Evolutionary conservation across 2,888 invertebrate genomes (phyloP).

Genomic region (Aspidapion aeneum): DNA sequence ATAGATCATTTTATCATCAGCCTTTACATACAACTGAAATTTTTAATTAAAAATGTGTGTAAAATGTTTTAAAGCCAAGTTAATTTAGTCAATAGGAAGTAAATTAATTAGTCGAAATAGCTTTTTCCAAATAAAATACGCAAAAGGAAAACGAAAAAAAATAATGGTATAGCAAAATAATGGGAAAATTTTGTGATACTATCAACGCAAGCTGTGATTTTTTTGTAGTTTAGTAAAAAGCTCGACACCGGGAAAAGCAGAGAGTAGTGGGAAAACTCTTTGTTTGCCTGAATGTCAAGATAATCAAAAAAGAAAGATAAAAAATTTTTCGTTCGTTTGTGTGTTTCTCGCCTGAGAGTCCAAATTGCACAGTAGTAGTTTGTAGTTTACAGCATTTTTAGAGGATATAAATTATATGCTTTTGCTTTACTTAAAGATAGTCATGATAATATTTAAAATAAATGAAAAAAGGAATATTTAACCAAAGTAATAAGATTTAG

Average conservation of each 20-base stretch:
- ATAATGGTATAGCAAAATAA: conserved; percentile 48
- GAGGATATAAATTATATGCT: too few relatives aligned
- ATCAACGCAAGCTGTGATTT: conserved; percentile 47
- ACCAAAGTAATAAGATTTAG: too few relatives aligned
- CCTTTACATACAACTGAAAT: too few relatives aligned
- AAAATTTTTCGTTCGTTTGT: background rate
- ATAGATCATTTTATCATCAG: too few relatives aligned
- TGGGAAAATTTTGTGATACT: conserved; percentile 50
- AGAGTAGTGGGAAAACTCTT: conserved; percentile 49
- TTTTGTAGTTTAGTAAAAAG: conserved; percentile 1
- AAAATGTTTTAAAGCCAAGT: too few relatives aligned
- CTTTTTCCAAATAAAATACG: background rate
- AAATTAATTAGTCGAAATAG: background rate
- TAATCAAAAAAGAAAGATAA: background rate
- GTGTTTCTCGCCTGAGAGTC: background rate
- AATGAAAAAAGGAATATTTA: too few relatives aligned
- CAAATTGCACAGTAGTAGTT: background rate
- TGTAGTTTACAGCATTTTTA: background rate
- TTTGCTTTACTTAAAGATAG: background rate
- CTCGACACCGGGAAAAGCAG: conserved; percentile 35
- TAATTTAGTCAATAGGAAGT: too few relatives aligned
- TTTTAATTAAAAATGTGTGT: too few relatives aligned
- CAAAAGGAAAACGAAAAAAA: background rate
- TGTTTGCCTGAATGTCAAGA: conserved; percentile 36
- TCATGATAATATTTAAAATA: too few relatives aligned